Base-by-base conservation (phyloP, 1,140 invertebrate species). In the Pogonomyrmex californicus region DNA sequence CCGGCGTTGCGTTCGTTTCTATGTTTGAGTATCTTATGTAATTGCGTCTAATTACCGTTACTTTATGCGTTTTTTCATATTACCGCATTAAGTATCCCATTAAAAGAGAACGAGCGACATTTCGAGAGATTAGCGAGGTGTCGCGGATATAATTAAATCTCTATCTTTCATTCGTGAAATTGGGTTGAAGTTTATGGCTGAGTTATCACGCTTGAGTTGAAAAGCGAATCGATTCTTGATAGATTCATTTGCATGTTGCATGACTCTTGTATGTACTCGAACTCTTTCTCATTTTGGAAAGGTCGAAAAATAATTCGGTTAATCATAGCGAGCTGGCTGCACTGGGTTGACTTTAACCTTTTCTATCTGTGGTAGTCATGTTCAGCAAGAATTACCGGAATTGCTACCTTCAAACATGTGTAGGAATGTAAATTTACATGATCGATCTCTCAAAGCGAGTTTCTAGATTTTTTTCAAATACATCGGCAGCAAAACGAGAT, bases 21-120 rank as follows among this genome's bases (percentile, higher is more conserved):
- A 44, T 47, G 10, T 75, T 88, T 77, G 56, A 77, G 12, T 38
- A 58, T 62, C 33, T 88, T 88, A 85, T 77, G 65, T 65, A 88
- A 88, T 85, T 14, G 10, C 38, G 49, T 17, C 9, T 85, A 58
- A 65, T 85, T 44, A 73, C 87, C 51, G 58, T 86, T 89, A 86
- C 14, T 58, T 6, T 10, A 41, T 77, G 36, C 47, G 30, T 47
- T 87, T 54, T 54, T 54, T 76, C 73, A 33, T 17, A 60, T 86
- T 47, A 68, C 47, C 7, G 2, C 30, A 63, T n/a, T 41, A 47
- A 56, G 5, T 5, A 12, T 14, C n/a, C 23, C 33, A 70, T 81
- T 63, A 76, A 85, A 33, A 60, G 41, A 47, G 36, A 44, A 14
- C 12, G 30, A 47, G 17, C 10, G 0, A 44, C 14, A 60, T 78